A percentile compares a stretch with the other conserved stretches of the same genome.
Evolutionary conservation across 2,888 invertebrate species (phyloP).

Genomic region (Sinopyrophorus schimmeli): DNA sequence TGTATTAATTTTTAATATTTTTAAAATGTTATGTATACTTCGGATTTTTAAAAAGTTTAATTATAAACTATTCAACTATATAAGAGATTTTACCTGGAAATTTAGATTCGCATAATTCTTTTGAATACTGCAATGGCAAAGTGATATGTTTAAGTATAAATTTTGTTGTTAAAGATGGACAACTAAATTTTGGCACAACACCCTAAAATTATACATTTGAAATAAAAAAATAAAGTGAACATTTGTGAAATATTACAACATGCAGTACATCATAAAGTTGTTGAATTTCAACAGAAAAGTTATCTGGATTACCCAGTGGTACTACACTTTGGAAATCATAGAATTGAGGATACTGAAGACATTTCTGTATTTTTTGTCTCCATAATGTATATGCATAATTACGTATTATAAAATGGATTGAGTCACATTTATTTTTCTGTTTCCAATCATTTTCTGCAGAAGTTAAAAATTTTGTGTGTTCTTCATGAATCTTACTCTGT

Average conservation of each 20-base stretch:
- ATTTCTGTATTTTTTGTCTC: constrained; percentile 35
- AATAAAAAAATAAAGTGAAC: constrained; percentile 8
- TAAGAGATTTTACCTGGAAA: constrained; percentile 32
- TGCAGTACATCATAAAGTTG: constrained; percentile 38
- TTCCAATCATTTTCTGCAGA: constrained; percentile 34
- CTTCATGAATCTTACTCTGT: constrained; percentile 36
- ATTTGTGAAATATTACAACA: constrained; percentile 36
- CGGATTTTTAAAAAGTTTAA: not conserved
- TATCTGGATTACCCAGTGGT: constrained; percentile 37
- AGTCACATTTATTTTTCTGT: not conserved
- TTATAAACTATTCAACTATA: not conserved
- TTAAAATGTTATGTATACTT: not conserved
- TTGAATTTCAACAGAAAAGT: constrained; percentile 38
- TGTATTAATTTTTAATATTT: not conserved
- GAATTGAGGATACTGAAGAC: constrained; percentile 38
- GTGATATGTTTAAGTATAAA: constrained; percentile 16
- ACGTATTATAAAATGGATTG: constrained; percentile 16
- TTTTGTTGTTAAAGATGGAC: constrained; percentile 26
- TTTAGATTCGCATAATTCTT: constrained; percentile 30
- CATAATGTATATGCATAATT: constrained; percentile 32
- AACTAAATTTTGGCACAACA: constrained; percentile 29
- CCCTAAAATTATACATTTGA: constrained; percentile 29
- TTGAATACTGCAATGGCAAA: constrained; percentile 17
- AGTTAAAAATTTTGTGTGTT: constrained; percentile 35
- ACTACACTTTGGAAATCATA: constrained; percentile 38